Percentiles rank a stretch among this genome's conserved stretches.
phyloP scores from a whole-genome alignment of 2,797 vertebrate genomes.

The Phylloscopus collybita region DNA sequence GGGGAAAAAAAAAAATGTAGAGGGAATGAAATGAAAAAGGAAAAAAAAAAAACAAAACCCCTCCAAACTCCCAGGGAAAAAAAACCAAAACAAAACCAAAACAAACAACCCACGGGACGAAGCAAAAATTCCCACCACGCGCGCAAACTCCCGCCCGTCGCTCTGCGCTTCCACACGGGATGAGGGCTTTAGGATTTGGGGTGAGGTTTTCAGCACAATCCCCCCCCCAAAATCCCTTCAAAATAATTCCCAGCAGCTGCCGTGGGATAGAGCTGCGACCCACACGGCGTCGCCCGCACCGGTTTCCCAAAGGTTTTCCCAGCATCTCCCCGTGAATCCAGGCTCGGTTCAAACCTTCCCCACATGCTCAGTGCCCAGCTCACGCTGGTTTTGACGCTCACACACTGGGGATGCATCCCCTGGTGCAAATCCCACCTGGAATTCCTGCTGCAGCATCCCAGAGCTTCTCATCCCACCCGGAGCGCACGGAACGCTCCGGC shows the following conservation, averaged over 20 bases:
- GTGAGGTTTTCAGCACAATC: neutral
- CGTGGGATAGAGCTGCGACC: rapidly evolving
- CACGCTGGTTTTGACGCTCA: neutral
- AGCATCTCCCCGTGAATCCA: neutral
- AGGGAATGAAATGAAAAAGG: neutral
- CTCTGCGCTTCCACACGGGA: neutral
- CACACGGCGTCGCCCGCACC: rapidly evolving
- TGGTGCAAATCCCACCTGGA: neutral
- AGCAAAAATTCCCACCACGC: neutral
- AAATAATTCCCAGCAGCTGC: neutral
- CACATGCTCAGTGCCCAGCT: rapidly evolving
- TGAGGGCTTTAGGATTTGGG: rapidly evolving
- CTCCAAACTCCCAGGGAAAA: neutral
- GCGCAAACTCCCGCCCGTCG: rapidly evolving
- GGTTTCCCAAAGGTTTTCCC: neutral
- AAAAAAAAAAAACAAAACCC: neutral
- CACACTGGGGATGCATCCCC: rapidly evolving
- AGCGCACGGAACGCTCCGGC: rapidly evolving
- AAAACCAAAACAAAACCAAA: neutral
- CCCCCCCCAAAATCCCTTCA: neutral
- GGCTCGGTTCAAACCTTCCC: rapidly evolving
- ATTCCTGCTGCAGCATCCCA: neutral
- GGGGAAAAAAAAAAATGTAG: neutral
- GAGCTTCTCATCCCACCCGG: neutral
- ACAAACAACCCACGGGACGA: neutral